These are phyloP conservation scores for Tragelaphus buxtoni DNA, from an alignment of 2,113 vertebrate species.

Conservation along the genomic window DNA sequence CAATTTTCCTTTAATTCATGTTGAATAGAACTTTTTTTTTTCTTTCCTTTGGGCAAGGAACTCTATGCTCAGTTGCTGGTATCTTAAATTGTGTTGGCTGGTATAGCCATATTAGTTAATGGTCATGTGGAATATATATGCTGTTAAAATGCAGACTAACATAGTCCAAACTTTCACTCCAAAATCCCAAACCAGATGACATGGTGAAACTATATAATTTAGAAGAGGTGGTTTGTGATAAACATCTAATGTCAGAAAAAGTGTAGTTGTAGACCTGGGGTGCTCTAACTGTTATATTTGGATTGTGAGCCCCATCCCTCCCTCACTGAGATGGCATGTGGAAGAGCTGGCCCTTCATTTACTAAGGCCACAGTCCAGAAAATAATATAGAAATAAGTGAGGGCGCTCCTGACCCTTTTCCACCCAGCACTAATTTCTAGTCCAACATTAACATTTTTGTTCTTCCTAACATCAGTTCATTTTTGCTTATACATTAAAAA, in stretches of 20 bases:
- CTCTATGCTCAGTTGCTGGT: neutral
- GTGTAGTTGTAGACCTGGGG: neutral
- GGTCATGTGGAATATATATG: neutral
- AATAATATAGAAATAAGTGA: neutral
- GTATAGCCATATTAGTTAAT: neutral
- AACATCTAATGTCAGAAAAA: neutral
- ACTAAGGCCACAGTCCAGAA: neutral
- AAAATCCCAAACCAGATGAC: neutral
- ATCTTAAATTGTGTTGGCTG: neutral
- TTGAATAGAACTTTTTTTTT: neutral
- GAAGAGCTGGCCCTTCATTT: neutral
- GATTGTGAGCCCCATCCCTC: too few species aligned
- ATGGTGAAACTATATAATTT: neutral
- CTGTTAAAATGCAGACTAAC: neutral
- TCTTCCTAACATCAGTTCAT: neutral
- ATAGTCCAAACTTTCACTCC: neutral
- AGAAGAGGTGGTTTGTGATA: neutral
- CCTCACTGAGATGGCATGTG: neutral
- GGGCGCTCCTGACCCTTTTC: neutral
- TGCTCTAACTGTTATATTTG: neutral
- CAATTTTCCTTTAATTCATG: neutral
- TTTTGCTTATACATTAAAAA: neutral
- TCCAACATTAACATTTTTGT: neutral
- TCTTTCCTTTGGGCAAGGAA: neutral
- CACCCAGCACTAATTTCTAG: neutral